Evolutionary conservation across 2,797 vertebrate genomes (phyloP).

Genomic region (Ciconia nigra): DNA sequence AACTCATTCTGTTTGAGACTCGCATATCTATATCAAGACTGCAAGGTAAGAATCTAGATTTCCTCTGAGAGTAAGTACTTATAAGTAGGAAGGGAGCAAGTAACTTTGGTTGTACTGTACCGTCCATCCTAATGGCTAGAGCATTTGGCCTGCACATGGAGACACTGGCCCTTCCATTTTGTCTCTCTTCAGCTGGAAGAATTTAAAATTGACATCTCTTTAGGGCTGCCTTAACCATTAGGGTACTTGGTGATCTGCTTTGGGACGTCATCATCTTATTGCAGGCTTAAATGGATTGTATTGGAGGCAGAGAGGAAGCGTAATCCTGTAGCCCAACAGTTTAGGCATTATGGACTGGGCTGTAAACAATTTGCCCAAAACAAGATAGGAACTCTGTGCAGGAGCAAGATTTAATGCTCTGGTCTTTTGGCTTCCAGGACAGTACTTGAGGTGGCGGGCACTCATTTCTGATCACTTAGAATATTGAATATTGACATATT

Average conservation of each 20-base stretch:
- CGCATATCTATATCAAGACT: background rate
- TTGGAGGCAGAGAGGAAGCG: background rate
- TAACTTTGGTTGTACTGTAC: background rate
- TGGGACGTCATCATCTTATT: background rate
- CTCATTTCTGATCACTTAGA: background rate
- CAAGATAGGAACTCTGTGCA: background rate
- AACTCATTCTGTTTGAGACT: background rate
- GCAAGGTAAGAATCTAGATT: background rate
- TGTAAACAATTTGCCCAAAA: background rate
- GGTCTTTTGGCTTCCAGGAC: background rate
- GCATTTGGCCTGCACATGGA: background rate
- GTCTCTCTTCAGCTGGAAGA: background rate
- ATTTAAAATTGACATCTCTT: background rate
- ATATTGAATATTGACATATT: background rate
- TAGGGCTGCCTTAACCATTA: background rate
- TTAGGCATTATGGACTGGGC: background rate
- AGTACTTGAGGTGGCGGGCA: background rate
- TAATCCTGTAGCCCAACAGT: background rate
- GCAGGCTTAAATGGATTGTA: background rate
- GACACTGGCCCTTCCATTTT: background rate
- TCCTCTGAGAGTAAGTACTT: background rate
- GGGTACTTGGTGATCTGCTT: background rate
- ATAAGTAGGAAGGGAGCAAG: background rate
- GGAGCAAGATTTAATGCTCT: background rate
- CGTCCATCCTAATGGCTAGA: background rate